These are phyloP conservation scores for Kryptolebias marmoratus DNA, from an alignment of 2,113 vertebrate genomes.

Conservation along the genomic window DNA sequence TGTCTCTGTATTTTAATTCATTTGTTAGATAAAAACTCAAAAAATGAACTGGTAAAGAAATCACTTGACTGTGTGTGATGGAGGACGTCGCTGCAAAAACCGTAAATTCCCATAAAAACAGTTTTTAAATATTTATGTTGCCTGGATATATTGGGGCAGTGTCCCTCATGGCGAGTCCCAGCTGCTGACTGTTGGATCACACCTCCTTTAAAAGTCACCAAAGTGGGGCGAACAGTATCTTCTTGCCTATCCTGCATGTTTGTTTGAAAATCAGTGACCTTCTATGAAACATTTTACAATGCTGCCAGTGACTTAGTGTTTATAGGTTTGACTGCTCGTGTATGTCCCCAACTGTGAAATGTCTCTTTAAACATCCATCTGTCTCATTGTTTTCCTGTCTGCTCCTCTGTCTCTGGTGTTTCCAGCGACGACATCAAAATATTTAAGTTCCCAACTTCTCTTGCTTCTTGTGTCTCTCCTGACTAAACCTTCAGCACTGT, in stretches of 20 bases:
- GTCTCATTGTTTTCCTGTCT: not conserved
- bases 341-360: constrained; percentile 34
- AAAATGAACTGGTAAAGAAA: constrained; percentile 22
- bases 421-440: not conserved
- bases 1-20: not conserved
- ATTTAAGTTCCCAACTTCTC: constrained; percentile 6
- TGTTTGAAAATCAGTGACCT: constrained; percentile 18
- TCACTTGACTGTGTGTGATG: constrained; percentile 35
- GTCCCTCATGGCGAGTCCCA: constrained; percentile 66
- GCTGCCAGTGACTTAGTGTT: constrained; percentile 31
- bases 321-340: constrained; percentile 22
- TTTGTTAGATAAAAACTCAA: not conserved
- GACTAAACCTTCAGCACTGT: not conserved
- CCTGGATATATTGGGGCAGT: constrained; percentile 67
- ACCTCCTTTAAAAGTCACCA: constrained; percentile 56
- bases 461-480: not conserved
- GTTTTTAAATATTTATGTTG: constrained; percentile 75
- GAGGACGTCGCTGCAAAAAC: constrained; percentile 40
- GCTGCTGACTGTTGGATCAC: constrained; percentile 61
- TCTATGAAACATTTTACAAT: constrained; percentile 10
- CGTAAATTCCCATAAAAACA: constrained; percentile 66
- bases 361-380: not conserved
- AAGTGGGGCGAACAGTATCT: constrained; percentile 35
- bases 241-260: constrained; percentile 19
- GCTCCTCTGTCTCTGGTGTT: constrained; percentile 5